These are phyloP conservation scores for Myrmophylax atrothorax DNA, from an alignment of 2,113 vertebrate genomes.

Conservation along the genomic window DNA sequence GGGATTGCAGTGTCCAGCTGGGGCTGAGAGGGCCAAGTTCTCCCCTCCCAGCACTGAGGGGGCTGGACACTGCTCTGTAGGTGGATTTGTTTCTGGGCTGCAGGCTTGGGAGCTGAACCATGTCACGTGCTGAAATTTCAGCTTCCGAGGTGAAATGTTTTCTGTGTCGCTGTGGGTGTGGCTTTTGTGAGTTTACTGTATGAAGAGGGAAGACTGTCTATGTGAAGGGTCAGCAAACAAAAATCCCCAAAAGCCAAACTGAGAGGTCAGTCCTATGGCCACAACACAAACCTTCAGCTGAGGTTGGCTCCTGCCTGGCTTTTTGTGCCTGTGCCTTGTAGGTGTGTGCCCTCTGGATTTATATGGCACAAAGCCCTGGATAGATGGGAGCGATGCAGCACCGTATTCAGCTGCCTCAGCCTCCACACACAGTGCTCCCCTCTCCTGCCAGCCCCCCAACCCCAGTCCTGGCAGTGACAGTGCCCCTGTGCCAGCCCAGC, in stretches of 20 bases:
- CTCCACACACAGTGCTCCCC: accelerated
- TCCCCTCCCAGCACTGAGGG: background rate
- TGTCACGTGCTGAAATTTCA: accelerated
- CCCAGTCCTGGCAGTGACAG: background rate
- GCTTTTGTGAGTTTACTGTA: accelerated
- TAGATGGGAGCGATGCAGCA: accelerated
- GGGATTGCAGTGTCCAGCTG: background rate
- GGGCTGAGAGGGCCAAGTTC: background rate
- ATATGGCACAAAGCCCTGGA: accelerated
- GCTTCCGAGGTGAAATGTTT: background rate
- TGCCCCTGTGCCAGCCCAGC: background rate
- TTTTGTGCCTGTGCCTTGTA: accelerated
- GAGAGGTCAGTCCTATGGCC: background rate
- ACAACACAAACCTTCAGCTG: accelerated
- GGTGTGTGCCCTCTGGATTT: accelerated
- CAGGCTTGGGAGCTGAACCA: accelerated
- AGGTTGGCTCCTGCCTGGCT: background rate
- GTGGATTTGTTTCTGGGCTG: background rate
- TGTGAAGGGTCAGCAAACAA: background rate
- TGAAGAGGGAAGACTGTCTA: accelerated
- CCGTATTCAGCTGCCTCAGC: background rate
- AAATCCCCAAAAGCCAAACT: accelerated
- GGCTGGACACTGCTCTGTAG: accelerated
- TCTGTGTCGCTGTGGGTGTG: accelerated
- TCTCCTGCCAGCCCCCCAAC: background rate